A percentile compares a stretch with the other conserved stretches of the same genome.
Conservation (phyloP, 1,140 invertebrate genomes). For the Pteromalus puparum region DNA sequence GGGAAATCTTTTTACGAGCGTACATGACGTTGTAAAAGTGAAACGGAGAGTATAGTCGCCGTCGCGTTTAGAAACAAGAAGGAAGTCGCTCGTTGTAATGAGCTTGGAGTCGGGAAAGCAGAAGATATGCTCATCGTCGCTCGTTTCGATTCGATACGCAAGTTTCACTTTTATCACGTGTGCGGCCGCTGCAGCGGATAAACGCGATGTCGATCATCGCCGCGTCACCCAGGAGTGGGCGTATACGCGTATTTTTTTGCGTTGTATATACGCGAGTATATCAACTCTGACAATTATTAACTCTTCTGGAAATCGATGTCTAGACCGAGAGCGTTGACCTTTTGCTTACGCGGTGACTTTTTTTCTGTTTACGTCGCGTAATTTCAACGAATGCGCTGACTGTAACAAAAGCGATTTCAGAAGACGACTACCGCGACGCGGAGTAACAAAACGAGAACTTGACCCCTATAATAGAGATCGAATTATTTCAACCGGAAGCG, state of each 20-base stretch:
- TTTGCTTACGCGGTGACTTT: no score
- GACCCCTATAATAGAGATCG: neutral
- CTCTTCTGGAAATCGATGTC: neutral
- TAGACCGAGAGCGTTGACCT: neutral
- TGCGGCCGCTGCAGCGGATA: no score
- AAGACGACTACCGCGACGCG: neutral
- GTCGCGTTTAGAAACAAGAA: slow-evolving; percentile 15
- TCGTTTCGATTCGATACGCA: neutral
- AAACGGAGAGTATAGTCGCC: neutral
- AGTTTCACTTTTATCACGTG: slow-evolving; percentile 45
- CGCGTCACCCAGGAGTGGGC: neutral
- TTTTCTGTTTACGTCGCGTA: no score
- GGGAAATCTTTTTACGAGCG: neutral
- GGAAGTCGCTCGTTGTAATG: slow-evolving; percentile 24
- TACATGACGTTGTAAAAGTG: slow-evolving; percentile 7
- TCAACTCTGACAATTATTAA: neutral
- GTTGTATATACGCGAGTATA: no score
- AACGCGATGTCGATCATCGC: slow-evolving; percentile 1
- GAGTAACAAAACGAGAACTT: neutral
- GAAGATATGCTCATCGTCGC: slow-evolving; percentile 3
- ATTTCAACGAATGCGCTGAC: no score
- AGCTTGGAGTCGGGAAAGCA: neutral
- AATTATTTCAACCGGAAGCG: neutral
- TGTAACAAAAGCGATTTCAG: no score
- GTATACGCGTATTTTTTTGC: no score